Evolutionary conservation across 2,797 vertebrate species (phyloP).

Genomic region (Allobates femoralis): DNA sequence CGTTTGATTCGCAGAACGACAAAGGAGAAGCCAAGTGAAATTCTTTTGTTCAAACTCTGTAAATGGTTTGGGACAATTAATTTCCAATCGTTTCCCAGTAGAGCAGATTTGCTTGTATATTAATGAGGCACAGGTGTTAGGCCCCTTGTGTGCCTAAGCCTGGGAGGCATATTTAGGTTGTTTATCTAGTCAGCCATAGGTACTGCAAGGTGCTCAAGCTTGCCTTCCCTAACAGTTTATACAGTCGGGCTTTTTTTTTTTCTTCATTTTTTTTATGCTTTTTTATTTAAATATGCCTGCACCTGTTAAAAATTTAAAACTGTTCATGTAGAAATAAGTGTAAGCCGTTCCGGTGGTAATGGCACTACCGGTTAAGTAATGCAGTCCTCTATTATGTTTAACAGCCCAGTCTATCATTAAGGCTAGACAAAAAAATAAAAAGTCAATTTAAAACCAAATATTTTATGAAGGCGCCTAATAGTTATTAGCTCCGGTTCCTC

Average conservation of each 20-base stretch:
- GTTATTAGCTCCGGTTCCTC: slow-evolving; percentile 70
- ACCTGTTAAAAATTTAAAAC: slow-evolving; percentile 84
- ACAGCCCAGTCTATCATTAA: slow-evolving; percentile 76
- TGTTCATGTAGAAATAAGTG: slow-evolving; percentile 79
- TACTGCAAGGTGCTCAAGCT: slow-evolving; percentile 80
- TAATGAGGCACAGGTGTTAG: slow-evolving; percentile 87
- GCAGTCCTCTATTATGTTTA: slow-evolving; percentile 75
- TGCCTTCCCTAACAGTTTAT: slow-evolving; percentile 79
- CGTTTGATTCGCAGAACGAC: slow-evolving; percentile 71
- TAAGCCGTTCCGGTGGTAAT: slow-evolving; percentile 75
- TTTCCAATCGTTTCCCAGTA: slow-evolving; percentile 85
- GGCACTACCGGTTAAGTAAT: slow-evolving; percentile 76
- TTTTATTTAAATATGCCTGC: slow-evolving; percentile 74
- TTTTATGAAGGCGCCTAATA: slow-evolving; percentile 70
- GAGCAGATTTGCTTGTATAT: slow-evolving; percentile 85
- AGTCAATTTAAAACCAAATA: slow-evolving; percentile 74
- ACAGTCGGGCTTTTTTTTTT: slow-evolving; percentile 75
- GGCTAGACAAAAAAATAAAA: slow-evolving; percentile 68
- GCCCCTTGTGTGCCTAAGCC: slow-evolving; percentile 80
- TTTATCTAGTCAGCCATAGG: slow-evolving; percentile 83
- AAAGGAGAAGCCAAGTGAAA: slow-evolving; percentile 73
- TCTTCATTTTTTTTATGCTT: slow-evolving; percentile 72
- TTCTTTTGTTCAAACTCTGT: slow-evolving; percentile 80
- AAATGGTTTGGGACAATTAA: slow-evolving; percentile 86
- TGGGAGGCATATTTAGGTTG: slow-evolving; percentile 83